Evolutionary conservation across 1,140 invertebrate genomes (phyloP), one percentile per base, ranked within the genome.

Genomic region (Euura lappo): DNA sequence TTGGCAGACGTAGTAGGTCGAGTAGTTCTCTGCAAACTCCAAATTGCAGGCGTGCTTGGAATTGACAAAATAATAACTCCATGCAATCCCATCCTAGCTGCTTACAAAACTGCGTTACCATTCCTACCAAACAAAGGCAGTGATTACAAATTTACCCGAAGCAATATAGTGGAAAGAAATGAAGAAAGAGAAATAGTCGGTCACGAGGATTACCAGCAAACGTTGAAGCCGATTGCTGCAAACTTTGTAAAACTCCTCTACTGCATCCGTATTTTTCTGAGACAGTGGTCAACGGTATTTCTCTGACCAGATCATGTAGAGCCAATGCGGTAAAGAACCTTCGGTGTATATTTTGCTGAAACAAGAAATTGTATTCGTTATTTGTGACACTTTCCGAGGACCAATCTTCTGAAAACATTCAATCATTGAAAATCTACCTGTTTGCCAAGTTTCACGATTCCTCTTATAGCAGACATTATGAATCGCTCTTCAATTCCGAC

Each of bases 141-240:
- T 2, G 47, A 2, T 51, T 51, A 51, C 7, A 7, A 44, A 68
- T 42, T 10, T 68, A 65, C 2, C 13, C 4, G 65, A 42, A 42
- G 0, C 7, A 72, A 65, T 69, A n/a, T n/a, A n/a, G n/a, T n/a
- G n/a, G n/a, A n/a, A n/a, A 28, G 28, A 28, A 0, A 28, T 28
- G 28, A 28, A 28, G 0, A 28, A 1, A 28, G 28, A 28, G 28
- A 28, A 28, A 28, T 1, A 28, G 0, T 28, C 28, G 28, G 28
- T 28, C 28, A 28, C 28, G 28, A 28, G 79, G 81, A 81, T 86
- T 90, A 93, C 97, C 97, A 70, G 98, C 96, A 92, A 99, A 99
- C 44, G 97, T 98, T 45, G 97, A 93, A n/a, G 97, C 93, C 68
- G 94, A 93, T 83, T 99, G 97, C 87, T 99, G 98, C 44, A 99